A percentile compares a stretch with the other conserved stretches of the same genome.
Evolutionary conservation across 1,140 invertebrate genomes (phyloP).

Genomic region (Drosophila asahinai): DNA sequence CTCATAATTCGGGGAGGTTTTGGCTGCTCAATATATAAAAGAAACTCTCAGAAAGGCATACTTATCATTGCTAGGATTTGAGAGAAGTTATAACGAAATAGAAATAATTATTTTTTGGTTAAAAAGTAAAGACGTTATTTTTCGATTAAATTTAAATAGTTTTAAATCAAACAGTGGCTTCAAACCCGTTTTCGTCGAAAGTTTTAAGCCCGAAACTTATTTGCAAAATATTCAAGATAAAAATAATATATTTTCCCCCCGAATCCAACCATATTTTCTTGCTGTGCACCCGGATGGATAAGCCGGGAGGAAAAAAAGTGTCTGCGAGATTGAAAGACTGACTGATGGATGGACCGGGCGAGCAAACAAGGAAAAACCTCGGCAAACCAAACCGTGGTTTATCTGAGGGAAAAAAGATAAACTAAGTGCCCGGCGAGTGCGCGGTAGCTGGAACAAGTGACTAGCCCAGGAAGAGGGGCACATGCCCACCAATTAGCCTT

Average conservation of each 20-base stretch:
- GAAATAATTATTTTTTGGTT: too few relatives aligned
- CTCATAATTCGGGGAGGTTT: not conserved
- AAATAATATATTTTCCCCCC: too few relatives aligned
- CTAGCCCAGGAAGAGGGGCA: conserved; percentile 4
- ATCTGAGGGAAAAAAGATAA: conserved; percentile 64
- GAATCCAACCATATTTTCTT: not conserved
- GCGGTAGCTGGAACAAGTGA: conserved; percentile 54
- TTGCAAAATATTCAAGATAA: not conserved
- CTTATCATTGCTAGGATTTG: too few relatives aligned
- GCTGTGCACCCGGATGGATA: conserved; percentile 36
- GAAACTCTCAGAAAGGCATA: too few relatives aligned
- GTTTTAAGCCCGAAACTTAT: too few relatives aligned
- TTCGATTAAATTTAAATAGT: too few relatives aligned
- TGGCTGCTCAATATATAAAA: too few relatives aligned
- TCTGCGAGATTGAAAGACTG: conserved; percentile 69
- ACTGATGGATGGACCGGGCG: conserved; percentile 52
- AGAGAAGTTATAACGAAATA: too few relatives aligned
- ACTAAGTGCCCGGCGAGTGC: conserved; percentile 41
- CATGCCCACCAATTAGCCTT: conserved; percentile 29
- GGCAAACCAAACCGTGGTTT: conserved; percentile 59
- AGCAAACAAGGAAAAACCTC: conserved; percentile 56
- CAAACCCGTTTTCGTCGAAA: too few relatives aligned
- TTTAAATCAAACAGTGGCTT: too few relatives aligned
- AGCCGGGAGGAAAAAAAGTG: conserved; percentile 56
- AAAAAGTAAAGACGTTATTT: too few relatives aligned